Evolutionary conservation across 2,888 invertebrate species (phyloP).

Genomic region (Ligdia adustata): DNA sequence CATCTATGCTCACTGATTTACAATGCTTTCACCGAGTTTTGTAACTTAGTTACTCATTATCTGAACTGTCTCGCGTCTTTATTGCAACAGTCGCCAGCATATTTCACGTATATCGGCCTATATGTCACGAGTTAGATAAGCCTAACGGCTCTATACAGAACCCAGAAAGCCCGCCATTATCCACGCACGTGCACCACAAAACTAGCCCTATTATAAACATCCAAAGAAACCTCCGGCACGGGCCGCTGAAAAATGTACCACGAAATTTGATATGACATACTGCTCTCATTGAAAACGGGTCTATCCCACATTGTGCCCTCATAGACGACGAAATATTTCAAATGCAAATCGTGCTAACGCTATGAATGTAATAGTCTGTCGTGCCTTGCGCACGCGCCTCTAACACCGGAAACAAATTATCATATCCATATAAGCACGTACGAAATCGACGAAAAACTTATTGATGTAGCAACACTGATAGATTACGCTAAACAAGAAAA

Average conservation of each 20-base stretch:
- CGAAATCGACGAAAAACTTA: slow-evolving; percentile 77
- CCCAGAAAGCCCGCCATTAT: slow-evolving; percentile 57
- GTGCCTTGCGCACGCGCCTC: slow-evolving; percentile 80
- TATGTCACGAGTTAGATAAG: slow-evolving; percentile 45
- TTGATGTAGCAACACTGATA: slow-evolving; percentile 76
- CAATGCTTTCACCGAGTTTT: slow-evolving; percentile 9
- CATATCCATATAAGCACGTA: slow-evolving; percentile 81
- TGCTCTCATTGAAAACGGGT: slow-evolving; percentile 65
- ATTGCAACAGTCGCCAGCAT: slow-evolving; percentile 19
- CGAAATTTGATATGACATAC: slow-evolving; percentile 79
- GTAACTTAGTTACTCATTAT: slow-evolving; percentile 8
- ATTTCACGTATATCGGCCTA: slow-evolving; percentile 25
- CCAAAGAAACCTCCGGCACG: slow-evolving; percentile 69
- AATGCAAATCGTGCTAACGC: slow-evolving; percentile 83
- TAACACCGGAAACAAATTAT: slow-evolving; percentile 82
- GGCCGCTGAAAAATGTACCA: slow-evolving; percentile 79
- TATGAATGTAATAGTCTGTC: slow-evolving; percentile 82
- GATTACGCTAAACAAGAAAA: slow-evolving; percentile 77
- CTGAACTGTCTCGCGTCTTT: slow-evolving; percentile 5
- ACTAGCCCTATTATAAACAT: slow-evolving; percentile 67
- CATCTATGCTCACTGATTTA: slow-evolving; percentile 1
- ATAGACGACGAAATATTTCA: slow-evolving; percentile 79
- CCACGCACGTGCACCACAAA: slow-evolving; percentile 75
- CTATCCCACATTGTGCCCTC: slow-evolving; percentile 71
- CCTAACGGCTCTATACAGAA: slow-evolving; percentile 41